Percentiles rank a stretch among this genome's conserved stretches.
phyloP scores from a whole-genome alignment of 2,888 invertebrate genomes.

The Rhodophaea formosa region DNA sequence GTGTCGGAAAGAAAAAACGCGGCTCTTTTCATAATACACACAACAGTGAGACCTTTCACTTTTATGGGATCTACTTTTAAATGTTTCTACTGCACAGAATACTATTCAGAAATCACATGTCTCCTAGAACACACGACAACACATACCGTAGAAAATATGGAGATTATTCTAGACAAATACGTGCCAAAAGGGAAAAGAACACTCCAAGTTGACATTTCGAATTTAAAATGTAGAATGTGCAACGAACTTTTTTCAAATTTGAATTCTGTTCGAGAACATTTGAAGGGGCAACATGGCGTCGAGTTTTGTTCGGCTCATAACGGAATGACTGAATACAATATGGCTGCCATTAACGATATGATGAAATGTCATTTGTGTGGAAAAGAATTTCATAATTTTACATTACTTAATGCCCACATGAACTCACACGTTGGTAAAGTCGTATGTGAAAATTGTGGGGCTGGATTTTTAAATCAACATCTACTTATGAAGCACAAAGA shows the following conservation, averaged over 20 bases:
- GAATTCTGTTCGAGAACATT: slow-evolving; percentile 40
- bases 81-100: slow-evolving; percentile 55
- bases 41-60: slow-evolving; percentile 54
- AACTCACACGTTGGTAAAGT: slow-evolving; percentile 53
- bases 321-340: slow-evolving; percentile 55
- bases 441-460: slow-evolving; percentile 58
- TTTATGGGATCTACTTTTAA: slow-evolving; percentile 56
- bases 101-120: slow-evolving; percentile 39
- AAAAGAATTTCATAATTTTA: slow-evolving; percentile 43
- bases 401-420: slow-evolving; percentile 50
- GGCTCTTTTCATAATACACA: slow-evolving; percentile 45
- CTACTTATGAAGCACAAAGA: slow-evolving; percentile 49
- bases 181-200: slow-evolving; percentile 46
- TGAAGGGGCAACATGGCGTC: slow-evolving; percentile 37
- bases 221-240: slow-evolving; percentile 49
- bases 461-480: slow-evolving; percentile 49
- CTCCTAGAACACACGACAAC: slow-evolving; percentile 46
- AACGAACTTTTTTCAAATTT: slow-evolving; percentile 34
- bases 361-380: slow-evolving; percentile 50
- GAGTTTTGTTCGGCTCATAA: slow-evolving; percentile 43
- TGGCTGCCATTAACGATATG: slow-evolving; percentile 40
- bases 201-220: slow-evolving; percentile 52
- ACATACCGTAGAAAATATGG: slow-evolving; percentile 35
- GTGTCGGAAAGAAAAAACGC: slow-evolving; percentile 52
- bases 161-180: slow-evolving; percentile 41